A percentile compares a stretch with the other conserved stretches of the same genome.
These are phyloP conservation scores for Carassius gibelio DNA, from an alignment of 2,113 vertebrate species.

Conservation along the genomic window DNA sequence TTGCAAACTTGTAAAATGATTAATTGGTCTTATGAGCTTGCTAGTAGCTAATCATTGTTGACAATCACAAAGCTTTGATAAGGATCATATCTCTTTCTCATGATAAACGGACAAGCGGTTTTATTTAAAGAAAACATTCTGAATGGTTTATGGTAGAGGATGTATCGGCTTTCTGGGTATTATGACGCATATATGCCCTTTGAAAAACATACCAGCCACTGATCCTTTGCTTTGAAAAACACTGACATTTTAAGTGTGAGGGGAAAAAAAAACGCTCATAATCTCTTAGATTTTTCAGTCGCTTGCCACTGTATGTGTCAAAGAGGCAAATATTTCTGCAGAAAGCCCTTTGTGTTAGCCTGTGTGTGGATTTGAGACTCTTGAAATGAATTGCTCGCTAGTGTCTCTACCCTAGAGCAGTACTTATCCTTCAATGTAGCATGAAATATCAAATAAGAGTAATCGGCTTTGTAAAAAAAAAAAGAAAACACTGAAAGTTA, in stretches of 20 bases:
- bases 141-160: slow-evolving; percentile 1
- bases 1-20: slow-evolving; percentile 54
- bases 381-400: slow-evolving; percentile 36
- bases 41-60: slow-evolving; percentile 19
- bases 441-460: slow-evolving; percentile 54
- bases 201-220: slow-evolving; percentile 75
- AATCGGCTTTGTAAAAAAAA: slow-evolving; percentile 30
- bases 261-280: slow-evolving; percentile 63
- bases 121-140: slow-evolving; percentile 38
- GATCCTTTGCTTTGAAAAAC: slow-evolving; percentile 73
- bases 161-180: slow-evolving; percentile 16
- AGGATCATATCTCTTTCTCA: not conserved
- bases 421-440: slow-evolving; percentile 54
- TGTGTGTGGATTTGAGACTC: slow-evolving; percentile 36
- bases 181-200: slow-evolving; percentile 73
- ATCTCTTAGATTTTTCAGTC: slow-evolving; percentile 70
- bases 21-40: not conserved
- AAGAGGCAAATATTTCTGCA: slow-evolving; percentile 61
- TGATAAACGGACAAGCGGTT: not conserved
- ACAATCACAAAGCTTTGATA: slow-evolving; percentile 9
- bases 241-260: slow-evolving; percentile 76
- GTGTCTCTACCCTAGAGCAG: slow-evolving; percentile 53
- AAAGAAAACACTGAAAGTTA: not conserved
- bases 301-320: slow-evolving; percentile 71
- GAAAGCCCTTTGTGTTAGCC: slow-evolving; percentile 32